These are phyloP conservation scores for Therioaphis trifolii DNA, from an alignment of 2,888 invertebrate genomes.

Conservation along the genomic window DNA sequence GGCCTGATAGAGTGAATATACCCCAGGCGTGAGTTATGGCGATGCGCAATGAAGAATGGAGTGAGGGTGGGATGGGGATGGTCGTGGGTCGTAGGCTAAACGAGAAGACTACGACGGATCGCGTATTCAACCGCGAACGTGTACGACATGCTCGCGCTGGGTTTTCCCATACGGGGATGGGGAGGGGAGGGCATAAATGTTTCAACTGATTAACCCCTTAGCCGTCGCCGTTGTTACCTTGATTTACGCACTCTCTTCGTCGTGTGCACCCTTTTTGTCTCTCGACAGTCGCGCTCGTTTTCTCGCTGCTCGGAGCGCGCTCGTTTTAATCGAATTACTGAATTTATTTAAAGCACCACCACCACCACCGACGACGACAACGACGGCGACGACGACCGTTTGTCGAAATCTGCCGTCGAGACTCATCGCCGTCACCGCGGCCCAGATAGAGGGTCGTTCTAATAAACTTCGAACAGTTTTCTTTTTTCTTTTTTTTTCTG, in stretches of 20 bases:
- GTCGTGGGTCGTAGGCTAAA: background rate
- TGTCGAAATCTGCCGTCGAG: background rate
- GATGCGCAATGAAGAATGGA: no score
- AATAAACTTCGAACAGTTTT: conserved; percentile 42
- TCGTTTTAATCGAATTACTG: conserved; percentile 53
- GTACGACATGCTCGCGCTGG: background rate
- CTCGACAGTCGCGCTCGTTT: background rate
- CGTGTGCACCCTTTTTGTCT: conserved; percentile 56
- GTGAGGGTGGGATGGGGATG: no score
- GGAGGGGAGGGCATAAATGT: conserved; percentile 26
- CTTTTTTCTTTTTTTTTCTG: background rate
- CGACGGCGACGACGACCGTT: background rate
- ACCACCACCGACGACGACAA: background rate
- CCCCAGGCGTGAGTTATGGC: no score
- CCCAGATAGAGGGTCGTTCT: background rate
- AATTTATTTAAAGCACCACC: conserved; percentile 16
- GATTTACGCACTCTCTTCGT: conserved; percentile 41
- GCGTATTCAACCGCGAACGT: conserved; percentile 30
- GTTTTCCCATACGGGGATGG: background rate
- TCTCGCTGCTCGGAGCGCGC: background rate
- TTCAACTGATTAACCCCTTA: conserved; percentile 61
- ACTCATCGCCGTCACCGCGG: no score
- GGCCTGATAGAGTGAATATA: no score
- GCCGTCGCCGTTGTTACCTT: conserved; percentile 22
- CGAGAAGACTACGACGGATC: background rate